phyloP scores from a whole-genome alignment of 1,140 invertebrate species.

The Drosophila bocqueti region DNA sequence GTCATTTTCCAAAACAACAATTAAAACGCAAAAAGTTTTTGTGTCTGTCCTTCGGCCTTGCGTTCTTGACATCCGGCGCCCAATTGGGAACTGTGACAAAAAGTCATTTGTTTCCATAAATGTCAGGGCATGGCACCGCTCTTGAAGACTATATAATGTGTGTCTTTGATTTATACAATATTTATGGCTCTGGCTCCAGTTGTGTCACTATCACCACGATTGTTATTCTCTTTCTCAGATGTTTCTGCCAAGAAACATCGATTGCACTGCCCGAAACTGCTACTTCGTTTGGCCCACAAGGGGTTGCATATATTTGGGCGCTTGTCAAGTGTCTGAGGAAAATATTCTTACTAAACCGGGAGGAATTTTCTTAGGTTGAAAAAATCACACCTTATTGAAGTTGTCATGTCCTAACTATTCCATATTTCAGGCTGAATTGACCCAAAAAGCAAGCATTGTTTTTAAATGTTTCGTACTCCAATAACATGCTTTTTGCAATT shows the following conservation, averaged over 20 bases:
- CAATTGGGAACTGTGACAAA: conserved; percentile 55
- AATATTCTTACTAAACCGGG: background rate
- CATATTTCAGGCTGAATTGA: background rate
- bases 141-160: conserved; percentile 71
- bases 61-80: background rate
- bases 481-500: too few species aligned
- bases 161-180: conserved; percentile 71
- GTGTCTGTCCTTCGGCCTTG: conserved; percentile 18
- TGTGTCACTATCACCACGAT: conserved; percentile 32
- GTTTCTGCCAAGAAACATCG: conserved; percentile 34
- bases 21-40: conserved; percentile 68
- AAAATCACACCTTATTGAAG: too few species aligned
- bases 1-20: conserved; percentile 69
- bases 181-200: conserved; percentile 44
- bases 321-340: conserved; percentile 32
- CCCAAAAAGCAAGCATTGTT: background rate
- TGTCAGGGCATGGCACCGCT: conserved; percentile 61
- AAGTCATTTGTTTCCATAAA: conserved; percentile 77
- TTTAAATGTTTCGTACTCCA: background rate
- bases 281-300: background rate
- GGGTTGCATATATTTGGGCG: conserved; percentile 8
- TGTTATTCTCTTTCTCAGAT: conserved; percentile 21
- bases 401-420: background rate
- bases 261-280: conserved; percentile 38
- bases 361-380: background rate